These are phyloP conservation scores for Prolemur simus DNA, from an alignment of 2,113 vertebrate genomes.

Conservation along the genomic window DNA sequence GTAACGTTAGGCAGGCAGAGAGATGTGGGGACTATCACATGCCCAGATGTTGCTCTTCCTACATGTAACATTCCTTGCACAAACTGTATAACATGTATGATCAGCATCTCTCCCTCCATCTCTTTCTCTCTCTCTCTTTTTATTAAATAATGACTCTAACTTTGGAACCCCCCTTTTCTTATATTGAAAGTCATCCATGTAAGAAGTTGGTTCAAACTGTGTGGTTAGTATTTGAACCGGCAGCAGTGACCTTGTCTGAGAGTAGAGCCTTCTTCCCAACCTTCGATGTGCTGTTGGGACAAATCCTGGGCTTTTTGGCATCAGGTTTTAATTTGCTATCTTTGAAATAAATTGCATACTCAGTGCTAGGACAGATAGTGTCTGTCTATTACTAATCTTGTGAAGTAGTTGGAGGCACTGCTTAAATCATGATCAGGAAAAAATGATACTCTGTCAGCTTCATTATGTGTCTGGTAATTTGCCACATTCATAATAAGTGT, in stretches of 20 bases:
- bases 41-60: background rate
- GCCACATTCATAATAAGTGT: background rate
- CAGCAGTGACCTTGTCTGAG: background rate
- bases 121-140: background rate
- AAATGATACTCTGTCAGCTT: slow-evolving; percentile 37
- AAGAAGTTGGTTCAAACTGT: background rate
- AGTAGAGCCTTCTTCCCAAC: background rate
- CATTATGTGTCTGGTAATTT: slow-evolving; percentile 45
- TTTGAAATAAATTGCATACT: slow-evolving; percentile 49
- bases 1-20: slow-evolving; percentile 10
- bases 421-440: slow-evolving; percentile 37
- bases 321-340: slow-evolving; percentile 63
- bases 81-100: background rate
- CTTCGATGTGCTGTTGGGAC: slow-evolving; percentile 55
- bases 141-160: background rate
- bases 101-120: background rate
- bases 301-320: slow-evolving; percentile 27
- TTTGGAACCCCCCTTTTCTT: background rate
- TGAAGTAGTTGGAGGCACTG: slow-evolving; percentile 38
- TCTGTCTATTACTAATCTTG: slow-evolving; percentile 1
- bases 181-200: background rate
- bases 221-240: background rate
- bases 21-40: background rate
- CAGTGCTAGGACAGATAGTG: background rate
- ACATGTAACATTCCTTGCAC: background rate